Conservation (phyloP, 2,888 invertebrate species). For the Dysmachus trigonus region DNA sequence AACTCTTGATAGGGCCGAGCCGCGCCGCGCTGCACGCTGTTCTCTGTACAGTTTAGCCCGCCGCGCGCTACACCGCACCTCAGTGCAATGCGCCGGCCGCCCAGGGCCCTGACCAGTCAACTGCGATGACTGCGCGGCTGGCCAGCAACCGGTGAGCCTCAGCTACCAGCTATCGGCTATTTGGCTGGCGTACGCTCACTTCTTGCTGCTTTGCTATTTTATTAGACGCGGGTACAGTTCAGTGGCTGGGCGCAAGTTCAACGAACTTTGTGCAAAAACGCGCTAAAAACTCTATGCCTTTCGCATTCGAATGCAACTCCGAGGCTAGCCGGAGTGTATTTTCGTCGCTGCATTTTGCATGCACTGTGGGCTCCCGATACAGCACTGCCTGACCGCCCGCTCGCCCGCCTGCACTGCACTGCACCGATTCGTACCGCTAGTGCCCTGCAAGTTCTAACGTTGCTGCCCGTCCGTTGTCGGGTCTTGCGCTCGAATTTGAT, state of each 20-base stretch:
- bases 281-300: constrained; percentile 11
- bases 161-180: neutral
- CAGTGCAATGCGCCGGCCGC: no score
- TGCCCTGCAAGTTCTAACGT: neutral
- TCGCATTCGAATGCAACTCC: constrained; percentile 20
- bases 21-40: neutral
- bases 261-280: constrained; percentile 9
- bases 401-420: neutral
- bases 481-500: neutral
- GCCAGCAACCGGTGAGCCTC: neutral
- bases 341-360: constrained; percentile 27
- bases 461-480: neutral
- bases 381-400: neutral
- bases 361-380: neutral
- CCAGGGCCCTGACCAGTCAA: neutral
- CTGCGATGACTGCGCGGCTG: neutral
- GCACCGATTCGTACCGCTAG: neutral
- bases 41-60: neutral
- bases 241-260: constrained; percentile 13
- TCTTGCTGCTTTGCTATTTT: neutral
- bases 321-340: constrained; percentile 3
- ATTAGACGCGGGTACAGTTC: neutral
- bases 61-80: no score
- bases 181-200: neutral
- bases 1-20: neutral